Base-by-base conservation (phyloP, 2,888 invertebrate genomes). In the Galeopsomyia nigrocyanea region DNA sequence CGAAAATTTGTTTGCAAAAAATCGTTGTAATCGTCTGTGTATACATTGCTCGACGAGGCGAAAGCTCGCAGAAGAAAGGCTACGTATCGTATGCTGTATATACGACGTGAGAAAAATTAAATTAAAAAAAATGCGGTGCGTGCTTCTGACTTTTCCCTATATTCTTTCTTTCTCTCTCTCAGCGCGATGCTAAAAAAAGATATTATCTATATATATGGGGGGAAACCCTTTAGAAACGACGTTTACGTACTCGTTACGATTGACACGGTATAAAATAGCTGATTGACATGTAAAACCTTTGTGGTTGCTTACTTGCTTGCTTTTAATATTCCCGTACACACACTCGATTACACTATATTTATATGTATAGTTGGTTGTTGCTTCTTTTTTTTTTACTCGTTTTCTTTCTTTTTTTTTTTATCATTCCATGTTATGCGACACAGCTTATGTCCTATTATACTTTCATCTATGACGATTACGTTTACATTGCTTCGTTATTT, bases 191-290 rank as follows among this genome's bases (percentile, higher is more conserved):
- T 2, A 49, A 65, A 22, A 16, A 55, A 71, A 50, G 10, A 26
- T 13, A 2, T 13, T 9, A 16, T 5, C 22, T 7, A 17, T 9
- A 3, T 3, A 50, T 7, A 17, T 50, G 58, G 14, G 21, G 31
- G 31, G 9, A 53, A 61, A 66, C 68, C 63, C 55, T 58, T 71
- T 56, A 64, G 63, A 68, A 26, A 68, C 58, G 67, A 68, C 55
- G 55, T 68, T 26, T 63, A 71, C 46, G 50, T 67, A 74, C 60
- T 74, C 13, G 66, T 69, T 72, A 39, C 39, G 58, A 72, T 69
- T 75, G 69, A 75, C 68, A 73, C 68, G 64, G 69, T 73, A 83
- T 77, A 83, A 83, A 83, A 84, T 83, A 83, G 82, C 79, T 79
- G 80, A 84, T 83, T 82, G 80, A 80, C 81, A 79, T 79, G 80